Percentiles rank a stretch among this genome's conserved stretches.
phyloP scores from a whole-genome alignment of 2,797 vertebrate genomes.

The Galago senegalensis region DNA sequence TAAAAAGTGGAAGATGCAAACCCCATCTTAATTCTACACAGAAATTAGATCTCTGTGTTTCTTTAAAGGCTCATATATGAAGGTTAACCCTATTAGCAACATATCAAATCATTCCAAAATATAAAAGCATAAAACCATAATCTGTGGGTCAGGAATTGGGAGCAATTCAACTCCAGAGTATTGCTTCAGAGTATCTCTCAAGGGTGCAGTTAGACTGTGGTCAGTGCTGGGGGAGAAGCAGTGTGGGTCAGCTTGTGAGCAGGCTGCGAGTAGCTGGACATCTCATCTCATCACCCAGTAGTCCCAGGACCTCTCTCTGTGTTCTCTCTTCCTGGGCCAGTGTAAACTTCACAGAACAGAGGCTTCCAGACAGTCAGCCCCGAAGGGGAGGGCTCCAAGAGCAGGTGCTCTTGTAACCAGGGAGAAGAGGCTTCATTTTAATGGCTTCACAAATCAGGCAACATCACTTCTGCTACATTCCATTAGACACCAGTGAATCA shows the following conservation, averaged over 20 bases:
- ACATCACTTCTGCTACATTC: neutral
- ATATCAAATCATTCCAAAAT: neutral
- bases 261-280: neutral
- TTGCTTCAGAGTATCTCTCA: neutral
- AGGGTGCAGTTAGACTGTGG: neutral
- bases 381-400: neutral
- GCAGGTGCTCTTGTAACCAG: neutral
- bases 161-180: neutral
- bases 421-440: accelerated
- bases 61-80: neutral
- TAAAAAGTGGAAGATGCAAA: neutral
- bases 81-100: neutral
- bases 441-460: neutral
- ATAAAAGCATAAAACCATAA: neutral
- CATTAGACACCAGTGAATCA: neutral
- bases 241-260: accelerated
- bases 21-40: neutral
- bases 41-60: neutral
- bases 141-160: neutral
- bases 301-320: neutral
- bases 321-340: neutral
- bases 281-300: neutral
- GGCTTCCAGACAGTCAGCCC: neutral
- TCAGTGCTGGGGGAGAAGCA: neutral
- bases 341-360: neutral